These are phyloP conservation scores for Aptenodytes patagonicus DNA, from an alignment of 2,113 vertebrate genomes.

Conservation along the genomic window DNA sequence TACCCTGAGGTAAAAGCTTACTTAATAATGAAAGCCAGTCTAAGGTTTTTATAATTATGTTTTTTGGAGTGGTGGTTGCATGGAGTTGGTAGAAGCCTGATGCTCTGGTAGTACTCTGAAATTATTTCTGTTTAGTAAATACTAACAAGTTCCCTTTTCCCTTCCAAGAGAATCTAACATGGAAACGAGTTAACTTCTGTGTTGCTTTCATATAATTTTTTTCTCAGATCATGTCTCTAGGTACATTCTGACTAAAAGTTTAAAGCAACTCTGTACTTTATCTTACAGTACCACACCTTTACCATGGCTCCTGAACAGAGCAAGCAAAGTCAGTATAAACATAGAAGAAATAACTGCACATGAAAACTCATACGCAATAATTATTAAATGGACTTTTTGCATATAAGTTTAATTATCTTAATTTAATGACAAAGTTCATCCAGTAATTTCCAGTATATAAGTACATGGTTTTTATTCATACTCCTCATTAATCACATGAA, in stretches of 20 bases:
- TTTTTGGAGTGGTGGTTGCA: background rate
- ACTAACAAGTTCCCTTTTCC: background rate
- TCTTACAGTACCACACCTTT: background rate
- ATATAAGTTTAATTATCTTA: background rate
- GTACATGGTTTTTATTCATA: background rate
- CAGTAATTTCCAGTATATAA: background rate
- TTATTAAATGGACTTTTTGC: background rate
- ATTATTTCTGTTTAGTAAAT: background rate
- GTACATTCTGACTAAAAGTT: background rate
- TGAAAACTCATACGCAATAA: background rate
- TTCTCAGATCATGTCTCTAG: background rate
- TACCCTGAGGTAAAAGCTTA: background rate
- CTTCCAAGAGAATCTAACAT: background rate
- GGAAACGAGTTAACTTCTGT: background rate
- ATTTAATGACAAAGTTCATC: background rate
- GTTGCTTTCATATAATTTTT: background rate
- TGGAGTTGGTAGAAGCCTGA: background rate
- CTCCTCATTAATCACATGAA: background rate
- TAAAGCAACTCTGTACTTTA: background rate
- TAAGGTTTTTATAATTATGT: background rate
- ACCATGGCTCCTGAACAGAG: background rate
- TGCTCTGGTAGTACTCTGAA: background rate
- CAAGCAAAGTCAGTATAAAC: background rate
- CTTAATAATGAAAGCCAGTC: background rate
- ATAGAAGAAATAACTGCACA: background rate